A percentile compares a stretch with the other conserved stretches of the same genome.
phyloP scores from a whole-genome alignment of 1,140 invertebrate species.

The Hylaeus anthracinus region DNA sequence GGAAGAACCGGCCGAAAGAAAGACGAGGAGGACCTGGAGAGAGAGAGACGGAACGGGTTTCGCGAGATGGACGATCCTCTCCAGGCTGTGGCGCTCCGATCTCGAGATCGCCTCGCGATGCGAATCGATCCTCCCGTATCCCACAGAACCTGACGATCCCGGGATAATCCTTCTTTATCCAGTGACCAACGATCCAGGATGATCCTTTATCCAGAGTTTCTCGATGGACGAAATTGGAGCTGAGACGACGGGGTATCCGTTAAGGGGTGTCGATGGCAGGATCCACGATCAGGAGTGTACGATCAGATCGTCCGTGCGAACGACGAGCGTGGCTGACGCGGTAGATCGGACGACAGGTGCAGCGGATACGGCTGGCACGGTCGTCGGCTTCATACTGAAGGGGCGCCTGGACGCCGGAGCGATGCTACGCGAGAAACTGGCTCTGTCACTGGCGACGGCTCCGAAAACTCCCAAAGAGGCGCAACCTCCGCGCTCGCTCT shows the following conservation, averaged over 20 bases:
- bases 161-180: too few relatives aligned
- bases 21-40: not conserved
- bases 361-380: slow-evolving; percentile 71
- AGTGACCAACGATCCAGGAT: too few relatives aligned
- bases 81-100: not conserved
- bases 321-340: slow-evolving; percentile 28
- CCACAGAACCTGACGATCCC: too few relatives aligned
- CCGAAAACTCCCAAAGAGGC: slow-evolving; percentile 45
- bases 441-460: slow-evolving; percentile 50
- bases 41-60: slow-evolving; percentile 22
- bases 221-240: slow-evolving; percentile 37
- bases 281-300: slow-evolving; percentile 9
- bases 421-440: slow-evolving; percentile 62
- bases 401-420: slow-evolving; percentile 57
- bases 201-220: slow-evolving; percentile 24
- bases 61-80: slow-evolving; percentile 23
- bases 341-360: slow-evolving; percentile 61
- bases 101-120: not conserved
- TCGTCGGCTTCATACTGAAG: slow-evolving; percentile 78
- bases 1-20: slow-evolving; percentile 23
- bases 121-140: not conserved
- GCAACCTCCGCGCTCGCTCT: slow-evolving; percentile 52
- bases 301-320: slow-evolving; percentile 9
- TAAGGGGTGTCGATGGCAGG: not conserved
- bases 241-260: slow-evolving; percentile 22